phyloP scores from a whole-genome alignment of 2,113 vertebrate genomes.

The Cettia cetti region DNA sequence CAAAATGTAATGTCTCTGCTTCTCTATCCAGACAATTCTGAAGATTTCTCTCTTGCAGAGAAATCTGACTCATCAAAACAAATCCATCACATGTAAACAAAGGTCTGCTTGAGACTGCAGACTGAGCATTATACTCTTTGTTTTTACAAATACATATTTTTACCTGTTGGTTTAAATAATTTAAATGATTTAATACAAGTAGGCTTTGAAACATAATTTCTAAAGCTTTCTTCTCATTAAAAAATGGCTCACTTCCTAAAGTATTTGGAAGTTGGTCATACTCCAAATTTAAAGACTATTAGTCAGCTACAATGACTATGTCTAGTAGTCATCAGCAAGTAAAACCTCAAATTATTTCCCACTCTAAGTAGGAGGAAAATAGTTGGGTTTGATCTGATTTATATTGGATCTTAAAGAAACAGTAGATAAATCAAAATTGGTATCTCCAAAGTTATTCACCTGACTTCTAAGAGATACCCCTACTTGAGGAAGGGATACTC shows the following conservation, averaged over 20 bases:
- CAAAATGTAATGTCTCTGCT: neutral
- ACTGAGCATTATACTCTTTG: neutral
- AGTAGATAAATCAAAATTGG: neutral
- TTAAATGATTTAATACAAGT: neutral
- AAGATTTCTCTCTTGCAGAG: neutral
- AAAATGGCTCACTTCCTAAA: neutral
- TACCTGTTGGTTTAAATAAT: neutral
- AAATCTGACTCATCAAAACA: neutral
- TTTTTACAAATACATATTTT: neutral
- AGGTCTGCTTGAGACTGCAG: neutral
- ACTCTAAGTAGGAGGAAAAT: neutral
- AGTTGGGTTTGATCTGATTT: neutral
- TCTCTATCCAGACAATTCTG: neutral
- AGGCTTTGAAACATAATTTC: neutral
- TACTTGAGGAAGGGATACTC: neutral
- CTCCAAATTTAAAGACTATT: neutral
- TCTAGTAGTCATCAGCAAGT: neutral
- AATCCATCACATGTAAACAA: neutral
- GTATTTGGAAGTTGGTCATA: neutral
- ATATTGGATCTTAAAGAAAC: neutral
- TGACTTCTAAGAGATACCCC: neutral
- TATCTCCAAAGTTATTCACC: neutral
- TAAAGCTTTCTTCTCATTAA: neutral
- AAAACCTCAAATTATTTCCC: neutral
- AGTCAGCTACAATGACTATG: neutral